Base-by-base conservation (phyloP, 2,113 vertebrate species). In the Tylochromis polylepis region DNA sequence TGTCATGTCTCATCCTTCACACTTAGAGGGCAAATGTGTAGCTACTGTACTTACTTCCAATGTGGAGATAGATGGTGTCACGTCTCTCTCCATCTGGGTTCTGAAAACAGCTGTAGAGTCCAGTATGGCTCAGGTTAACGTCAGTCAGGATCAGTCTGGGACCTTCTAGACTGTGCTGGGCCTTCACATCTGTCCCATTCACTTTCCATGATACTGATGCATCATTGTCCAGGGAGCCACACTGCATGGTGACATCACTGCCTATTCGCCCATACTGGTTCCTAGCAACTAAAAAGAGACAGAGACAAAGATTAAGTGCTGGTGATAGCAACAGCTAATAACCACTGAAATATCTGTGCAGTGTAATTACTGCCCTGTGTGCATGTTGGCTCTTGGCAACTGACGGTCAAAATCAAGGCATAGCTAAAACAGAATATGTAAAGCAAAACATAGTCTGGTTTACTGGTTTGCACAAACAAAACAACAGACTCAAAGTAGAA, bases 91-190 rank as follows among this genome's bases (percentile, higher is more conserved):
- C 98, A 10, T 97, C 96, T 3, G 98, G 97, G 70, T 98, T 97
- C 93, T 98, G 97, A n/a, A 98, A 99, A 95, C 99, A 99, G 95
- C 96, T 97, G 80, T 99, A 99, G 79, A 97, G 97, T 43, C 98
- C 99, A 0, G 96, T 98, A 87, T 97, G 97, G 0, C 95, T 91
- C 86, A 98, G 95, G 89, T 97, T 91, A 6, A 99, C 97, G 0
- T 97, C 93, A 49, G 90, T 97, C 81, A 99, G 96, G 62, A 97
- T 85, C 41, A 99, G 97, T 84, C 95, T 11, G 96, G 98, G 34
- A 95, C 99, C 0, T 97, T 97, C 92, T 95, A 96, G 88, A 53
- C 89, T 96, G 80, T 97, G 96, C 20, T 95, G 95, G 16, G 95
- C 95, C 5, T 97, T 96, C 5, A 99, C 97, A 67, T 99, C 98